phyloP scores from a whole-genome alignment of 2,888 invertebrate genomes.

The Latrodectus elegans region DNA sequence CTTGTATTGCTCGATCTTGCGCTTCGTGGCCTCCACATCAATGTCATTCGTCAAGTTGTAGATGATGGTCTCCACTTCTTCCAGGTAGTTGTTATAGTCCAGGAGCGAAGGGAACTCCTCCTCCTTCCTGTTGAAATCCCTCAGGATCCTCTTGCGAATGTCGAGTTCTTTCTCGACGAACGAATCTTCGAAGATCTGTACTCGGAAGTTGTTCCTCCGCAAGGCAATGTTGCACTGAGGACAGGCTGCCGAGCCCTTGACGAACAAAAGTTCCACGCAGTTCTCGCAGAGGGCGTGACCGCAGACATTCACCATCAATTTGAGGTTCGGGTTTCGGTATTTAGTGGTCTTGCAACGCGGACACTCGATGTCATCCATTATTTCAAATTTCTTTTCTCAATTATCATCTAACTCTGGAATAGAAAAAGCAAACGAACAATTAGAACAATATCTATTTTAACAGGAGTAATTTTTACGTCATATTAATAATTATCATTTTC shows the following conservation, averaged over 20 bases:
- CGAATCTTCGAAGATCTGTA: constrained; percentile 92
- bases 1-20: constrained; percentile 91
- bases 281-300: constrained; percentile 98
- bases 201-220: constrained; percentile 90
- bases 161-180: constrained; percentile 98
- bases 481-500: too few relatives aligned
- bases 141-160: constrained; percentile 88
- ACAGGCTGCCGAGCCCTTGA: constrained; percentile 96
- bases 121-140: constrained; percentile 95
- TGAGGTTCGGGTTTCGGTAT: constrained; percentile 95
- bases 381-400: too few relatives aligned
- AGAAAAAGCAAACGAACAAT: too few relatives aligned
- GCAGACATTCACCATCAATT: constrained; percentile 98
- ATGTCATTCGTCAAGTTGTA: constrained; percentile 92
- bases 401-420: too few relatives aligned
- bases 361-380: constrained; percentile 90
- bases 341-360: constrained; percentile 97
- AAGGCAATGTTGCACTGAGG: constrained; percentile 94
- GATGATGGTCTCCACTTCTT: constrained; percentile 93
- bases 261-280: constrained; percentile 95
- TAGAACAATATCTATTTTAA: too few relatives aligned
- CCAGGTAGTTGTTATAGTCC: constrained; percentile 97
- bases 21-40: constrained; percentile 90
- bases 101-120: constrained; percentile 87
- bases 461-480: too few relatives aligned